phyloP scores from a whole-genome alignment of 2,888 invertebrate species.

The Minunthozetes semirufus region DNA sequence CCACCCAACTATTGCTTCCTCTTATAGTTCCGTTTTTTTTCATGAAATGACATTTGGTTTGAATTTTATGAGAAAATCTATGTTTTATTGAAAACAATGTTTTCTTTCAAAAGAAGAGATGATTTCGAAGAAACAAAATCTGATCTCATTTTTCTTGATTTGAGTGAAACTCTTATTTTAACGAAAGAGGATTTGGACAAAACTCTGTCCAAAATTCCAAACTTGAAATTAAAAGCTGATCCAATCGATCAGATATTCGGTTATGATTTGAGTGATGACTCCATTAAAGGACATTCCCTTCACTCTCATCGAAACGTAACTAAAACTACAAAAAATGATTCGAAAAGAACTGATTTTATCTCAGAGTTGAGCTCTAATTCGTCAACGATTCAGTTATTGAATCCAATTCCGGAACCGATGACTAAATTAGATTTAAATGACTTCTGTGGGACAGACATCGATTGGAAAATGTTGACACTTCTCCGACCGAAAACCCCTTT shows the following conservation, averaged over 20 bases:
- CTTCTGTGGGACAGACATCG: slow-evolving; percentile 73
- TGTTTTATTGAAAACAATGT: background rate
- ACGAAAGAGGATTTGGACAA: slow-evolving; percentile 74
- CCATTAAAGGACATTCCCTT: background rate
- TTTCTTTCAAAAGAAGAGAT: background rate
- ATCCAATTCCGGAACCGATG: slow-evolving; percentile 79
- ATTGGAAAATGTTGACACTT: slow-evolving; percentile 89
- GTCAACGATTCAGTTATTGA: slow-evolving; percentile 49
- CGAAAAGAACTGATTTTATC: background rate
- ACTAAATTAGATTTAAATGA: slow-evolving; percentile 64
- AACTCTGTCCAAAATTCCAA: slow-evolving; percentile 76
- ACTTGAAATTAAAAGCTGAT: slow-evolving; percentile 79
- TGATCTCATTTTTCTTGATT: slow-evolving; percentile 58
- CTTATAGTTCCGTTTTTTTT: too few relatives aligned
- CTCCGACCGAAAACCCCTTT: slow-evolving; percentile 70
- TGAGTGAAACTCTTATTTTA: slow-evolving; percentile 68
- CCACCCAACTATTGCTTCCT: too few relatives aligned
- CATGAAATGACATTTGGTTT: too few relatives aligned
- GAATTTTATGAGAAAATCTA: too few relatives aligned
- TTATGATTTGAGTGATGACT: background rate
- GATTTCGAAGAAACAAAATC: background rate
- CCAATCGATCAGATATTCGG: slow-evolving; percentile 65
- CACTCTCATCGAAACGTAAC: background rate
- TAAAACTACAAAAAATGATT: background rate
- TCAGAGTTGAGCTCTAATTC: background rate